Base-by-base conservation (phyloP, 1,140 invertebrate genomes). In the Hesperophylax magnus region DNA sequence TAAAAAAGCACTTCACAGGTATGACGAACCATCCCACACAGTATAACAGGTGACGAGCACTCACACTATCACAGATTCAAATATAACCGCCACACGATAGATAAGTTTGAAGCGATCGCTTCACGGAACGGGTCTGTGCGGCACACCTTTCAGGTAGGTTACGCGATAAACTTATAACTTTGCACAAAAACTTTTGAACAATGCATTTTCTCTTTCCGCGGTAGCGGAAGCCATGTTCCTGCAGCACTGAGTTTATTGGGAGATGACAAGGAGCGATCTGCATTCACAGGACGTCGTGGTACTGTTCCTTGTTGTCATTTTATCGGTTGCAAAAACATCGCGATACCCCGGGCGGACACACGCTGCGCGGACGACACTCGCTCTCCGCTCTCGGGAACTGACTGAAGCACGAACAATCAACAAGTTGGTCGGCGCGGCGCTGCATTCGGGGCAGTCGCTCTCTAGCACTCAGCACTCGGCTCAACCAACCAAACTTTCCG, bases 11-110 rank as follows among this genome's bases (percentile, higher is more conserved):
- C 76, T 77, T 65, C 76, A 77, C 39, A 52, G 47, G 18, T 58
- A 60, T 56, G 53, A 58, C 34, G 60, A 72, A 72, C 69, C 54
- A 76, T 76, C 72, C 72, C 22, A 76, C 72, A 76, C 72, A 72
- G 69, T 72, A 72, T n/a, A 67, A 67, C 63, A 54, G 69, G 69
- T 72, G 54, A 76, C 76, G 27, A 60, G 7, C 75, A 77, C 75
- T 47, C 58, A 77, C 76, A 77, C 76, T 77, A 77, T 77, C 76
- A 77, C 76, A 65, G 76, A 77, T 77, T 77, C 76, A 77, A 77
- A 77, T 65, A 77, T 77, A 77, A 77, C 76, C 76, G 76, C 47
- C 76, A 77, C 76, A 52, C 63, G 63, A 34, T 52, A 58, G 72
- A 76, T 76, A 76, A 76, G 72, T 76, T 74, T 34, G 34, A 74